Evolutionary conservation across 2,888 invertebrate genomes (phyloP), one percentile per base, ranked within the genome.

Genomic region (Mellilla xanthometata): DNA sequence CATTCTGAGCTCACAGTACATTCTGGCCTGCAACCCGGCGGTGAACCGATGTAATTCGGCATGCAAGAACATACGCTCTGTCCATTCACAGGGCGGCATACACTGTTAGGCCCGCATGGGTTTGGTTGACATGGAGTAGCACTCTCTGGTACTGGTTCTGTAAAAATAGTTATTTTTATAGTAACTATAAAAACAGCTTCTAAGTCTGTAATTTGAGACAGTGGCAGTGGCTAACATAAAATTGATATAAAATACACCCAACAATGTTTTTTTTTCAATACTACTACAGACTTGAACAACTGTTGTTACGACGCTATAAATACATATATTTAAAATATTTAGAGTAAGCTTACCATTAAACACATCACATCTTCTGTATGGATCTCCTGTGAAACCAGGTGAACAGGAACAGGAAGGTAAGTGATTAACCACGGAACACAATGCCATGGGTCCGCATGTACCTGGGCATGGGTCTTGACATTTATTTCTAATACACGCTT

Each of bases 1-100:
- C 96, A 96, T 75, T 96, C 96, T 0, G 94, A 92, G 63, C 94
- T 95, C 19, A 93, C 90, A 15, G 93, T 92, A 72, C 96, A 96
- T 79, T 95, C 95, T 6, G 95, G 95, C 58, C 95, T 90, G 71
- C 95, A 95, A 8, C 93, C 93, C 46, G 94, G 94, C 10, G 96
- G 95, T 62, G 92, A 91, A 10, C 96, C 96, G 15, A 93, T 82
- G 62, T 93, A 95, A 52, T 92, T 91, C 4, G 93, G 91, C 65
- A 93, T 81, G 68, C 96, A 96, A 12, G 94, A 93, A 69, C 96
- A 96, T 5, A 92, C 93, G 3, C 95, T 94, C 62, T 94, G 93
- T 8, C 91, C 91, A 65, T 95, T 94, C 13, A 91, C 85, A 65
- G 93, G 92, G 13, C 92, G 91, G 71, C 96, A 96, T 60, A 93